Base-by-base conservation (phyloP, 2,888 invertebrate genomes). In the Aphodius sticticus region DNA sequence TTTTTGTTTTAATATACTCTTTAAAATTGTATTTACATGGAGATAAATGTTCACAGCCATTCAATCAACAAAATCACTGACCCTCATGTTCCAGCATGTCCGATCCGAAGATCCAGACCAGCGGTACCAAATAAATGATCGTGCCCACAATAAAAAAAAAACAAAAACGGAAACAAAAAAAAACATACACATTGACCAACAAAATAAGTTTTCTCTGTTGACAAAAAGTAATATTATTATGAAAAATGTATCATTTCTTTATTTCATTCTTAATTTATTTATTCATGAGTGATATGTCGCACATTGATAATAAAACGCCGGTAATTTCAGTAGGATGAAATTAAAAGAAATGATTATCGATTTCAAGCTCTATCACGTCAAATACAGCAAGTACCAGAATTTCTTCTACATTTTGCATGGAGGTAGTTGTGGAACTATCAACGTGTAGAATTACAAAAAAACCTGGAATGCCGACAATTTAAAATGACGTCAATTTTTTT, bases 31-130 rank as follows among this genome's bases (percentile, higher is more conserved):
- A 83, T 82, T 82, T 81, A 80, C 80, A 83, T 82, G 83, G 82
- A 84, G 83, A 83, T 83, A 82, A 53, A 83, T 83, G 79, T 82
- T 84, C 84, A 84, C 84, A 84, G 84, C 84, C 84, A 84, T 84
- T 81, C 83, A 84, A 82, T 83, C 82, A 82, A 82, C 82, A 76
- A 84, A 83, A 84, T 84, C 84, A 84, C 84, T 83, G 84, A 84
- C 83, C 83, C 76, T 79, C 53, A 53, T 53, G 53, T 53, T 53
- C 81, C 81, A 79, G 77, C 80, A 35, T n/a, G 37, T 36, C 74
- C 36, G 74, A 53, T 53, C 1, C 53, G 4, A 9, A 53, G 53
- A 53, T 53, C 53, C 53, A 53, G 53, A 53, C 53, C 53, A 12
- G 53, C 53, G 53, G 53, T 53, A 53, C 53, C 53, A 53, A 53